Evolutionary conservation across 2,113 vertebrate genomes (phyloP).

Genomic region (Scophthalmus maximus): DNA sequence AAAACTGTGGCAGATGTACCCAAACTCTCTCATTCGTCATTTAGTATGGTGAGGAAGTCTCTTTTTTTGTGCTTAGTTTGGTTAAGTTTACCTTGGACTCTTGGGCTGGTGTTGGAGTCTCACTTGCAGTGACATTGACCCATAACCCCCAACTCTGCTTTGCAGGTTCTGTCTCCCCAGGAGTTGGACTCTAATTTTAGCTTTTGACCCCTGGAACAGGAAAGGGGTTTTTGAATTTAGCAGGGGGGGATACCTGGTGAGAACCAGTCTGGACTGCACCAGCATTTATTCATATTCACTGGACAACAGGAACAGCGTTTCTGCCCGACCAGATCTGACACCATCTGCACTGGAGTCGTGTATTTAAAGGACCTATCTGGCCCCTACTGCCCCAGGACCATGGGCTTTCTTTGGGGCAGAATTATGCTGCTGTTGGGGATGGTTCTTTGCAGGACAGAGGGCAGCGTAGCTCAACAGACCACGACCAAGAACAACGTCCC

Average conservation of each 20-base stretch:
- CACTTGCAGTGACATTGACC: slow-evolving; percentile 82
- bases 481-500: slow-evolving; percentile 92
- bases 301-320: slow-evolving; percentile 40
- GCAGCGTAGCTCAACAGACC: slow-evolving; percentile 84
- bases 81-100: slow-evolving; percentile 39
- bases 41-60: slow-evolving; percentile 21
- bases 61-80: slow-evolving; percentile 31
- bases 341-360: slow-evolving; percentile 44
- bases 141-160: slow-evolving; percentile 82
- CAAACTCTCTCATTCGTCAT: slow-evolving; percentile 19
- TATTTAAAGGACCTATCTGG: slow-evolving; percentile 53
- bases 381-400: slow-evolving; percentile 75
- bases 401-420: slow-evolving; percentile 89
- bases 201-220: slow-evolving; percentile 63
- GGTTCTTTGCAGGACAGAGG: slow-evolving; percentile 79
- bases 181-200: slow-evolving; percentile 68
- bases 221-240: slow-evolving; percentile 75
- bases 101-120: slow-evolving; percentile 38
- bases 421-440: slow-evolving; percentile 87
- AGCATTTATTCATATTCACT: slow-evolving; percentile 48
- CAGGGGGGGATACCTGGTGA: slow-evolving; percentile 74
- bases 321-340: slow-evolving; percentile 27
- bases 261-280: slow-evolving; percentile 67
- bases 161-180: slow-evolving; percentile 77
- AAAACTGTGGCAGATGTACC: slow-evolving; percentile 39